Base-by-base conservation (phyloP, 1,140 invertebrate genomes). In the Cyrtorhinus lividipennis region DNA sequence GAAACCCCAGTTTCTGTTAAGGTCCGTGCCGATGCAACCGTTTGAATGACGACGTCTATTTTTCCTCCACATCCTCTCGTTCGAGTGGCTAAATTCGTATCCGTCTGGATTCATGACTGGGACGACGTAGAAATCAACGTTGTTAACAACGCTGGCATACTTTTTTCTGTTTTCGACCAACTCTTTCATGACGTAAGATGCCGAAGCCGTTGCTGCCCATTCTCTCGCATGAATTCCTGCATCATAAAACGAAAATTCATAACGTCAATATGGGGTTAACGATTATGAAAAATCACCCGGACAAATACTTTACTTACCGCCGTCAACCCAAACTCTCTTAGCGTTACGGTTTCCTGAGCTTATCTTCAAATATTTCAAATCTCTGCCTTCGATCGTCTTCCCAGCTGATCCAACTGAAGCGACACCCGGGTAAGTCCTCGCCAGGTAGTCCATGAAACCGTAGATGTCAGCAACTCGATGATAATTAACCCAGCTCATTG, bases 11-110 rank as follows among this genome's bases (percentile, higher is more conserved):
- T 88, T 88, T 44, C 85, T 77, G 67, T 87, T 86, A 0, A 85
- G 70, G 68, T 88, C 85, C 0, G 82, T 77, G 0, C 85, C 85
- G 12, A 57, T 26, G 61, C 73, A 74, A 1, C 53, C 24, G 1
- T 22, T 44, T 13, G 23, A 20, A n/a, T 77, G 73, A 61, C 73
- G 74, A 1, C 60, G 15, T 64, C 83, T 76, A 64, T 87, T 92
- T 72, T 93, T 93, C 15, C 89, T 77, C 89, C 90, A 93, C 1
- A 92, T 75, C 46, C 87, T 77, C 68, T 90, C 86, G 1, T 73
- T 75, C 0, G 75, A 80, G 69, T 89, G 87, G 1, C 84, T 86
- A 65, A 74, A 72, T 25, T 73, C 72, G 65, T 80, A 83, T 61
- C 81, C 81, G 69, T 84, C 83, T 1, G 83, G 82, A 74, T 84